Base-by-base conservation (phyloP, 2,113 vertebrate genomes). In the Galbula dea region DNA sequence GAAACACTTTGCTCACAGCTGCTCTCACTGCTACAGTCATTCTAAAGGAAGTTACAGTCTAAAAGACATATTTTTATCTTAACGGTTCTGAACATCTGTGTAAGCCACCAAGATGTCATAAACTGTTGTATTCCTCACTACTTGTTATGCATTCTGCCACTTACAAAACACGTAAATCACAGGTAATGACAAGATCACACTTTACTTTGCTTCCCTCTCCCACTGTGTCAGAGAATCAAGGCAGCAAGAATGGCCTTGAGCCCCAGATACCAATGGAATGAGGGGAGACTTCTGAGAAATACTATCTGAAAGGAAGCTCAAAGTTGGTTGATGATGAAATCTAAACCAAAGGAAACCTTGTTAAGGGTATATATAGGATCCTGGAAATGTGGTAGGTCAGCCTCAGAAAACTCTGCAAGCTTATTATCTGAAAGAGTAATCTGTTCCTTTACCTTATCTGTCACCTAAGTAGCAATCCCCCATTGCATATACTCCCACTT, bases 11-110 rank as follows among this genome's bases (percentile, higher is more conserved):
- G 6, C 26, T 83, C 57, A 32, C 91, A 90, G 84, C 74, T 93
- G 88, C 79, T 78, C 69, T 34, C 36, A 29, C 80, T 11, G 77
- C 27, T 61, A 20, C 7, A 34, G 15, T 20, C 13, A 5, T 11
- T 32, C 52, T 75, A 11, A 63, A 91, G 69, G 87, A 86, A 92
- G 77, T 55, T 30, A 27, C 32, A n/a, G 15, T 32, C 58, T 85
- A 37, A 86, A 92, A 79, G 19, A 80, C 74, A 32, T 83, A 78
- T 86, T 94, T 94, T 87, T 90, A 49, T 92, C 86, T 51, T 82
- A 94, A 94, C 82, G n/a, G 82, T 94, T 94, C 83, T 85, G 63
- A 94, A 94, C 93, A 92, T 29, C 93, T 96, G 84, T 71, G 67
- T 71, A 66, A 79, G 8, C 34, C 46, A 65, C 75, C 48, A 59